phyloP scores from a whole-genome alignment of 53 echinoderm and acorn worm species.

The Luidia sarsii region DNA sequence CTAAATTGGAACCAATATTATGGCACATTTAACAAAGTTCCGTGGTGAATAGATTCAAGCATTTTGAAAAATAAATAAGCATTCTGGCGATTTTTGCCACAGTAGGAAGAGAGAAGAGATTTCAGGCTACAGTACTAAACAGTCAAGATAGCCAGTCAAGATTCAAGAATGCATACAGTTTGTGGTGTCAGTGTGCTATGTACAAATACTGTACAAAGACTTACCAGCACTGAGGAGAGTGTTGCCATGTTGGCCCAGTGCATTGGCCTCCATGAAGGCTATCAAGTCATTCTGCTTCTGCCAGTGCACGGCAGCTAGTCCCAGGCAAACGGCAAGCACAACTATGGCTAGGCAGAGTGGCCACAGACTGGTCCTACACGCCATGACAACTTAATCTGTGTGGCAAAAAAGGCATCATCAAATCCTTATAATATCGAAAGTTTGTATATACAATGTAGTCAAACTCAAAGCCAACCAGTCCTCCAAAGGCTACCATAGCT shows the following conservation, averaged over 20 bases:
- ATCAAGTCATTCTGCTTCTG: conserved; percentile 34
- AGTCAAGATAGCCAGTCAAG: no score
- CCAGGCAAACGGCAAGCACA: not conserved
- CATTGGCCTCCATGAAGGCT: conserved; percentile 4
- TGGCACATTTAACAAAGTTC: no score
- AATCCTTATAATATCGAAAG: no score
- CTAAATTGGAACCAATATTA: no score
- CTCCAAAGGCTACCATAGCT: no score
- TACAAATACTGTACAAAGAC: not conserved
- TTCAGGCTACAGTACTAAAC: no score
- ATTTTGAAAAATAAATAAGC: no score
- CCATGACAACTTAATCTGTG: conserved; percentile 1
- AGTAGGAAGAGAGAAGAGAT: no score
- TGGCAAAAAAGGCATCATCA: not conserved
- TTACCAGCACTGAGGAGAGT: conserved; percentile 21
- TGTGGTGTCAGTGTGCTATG: conserved; percentile 13
- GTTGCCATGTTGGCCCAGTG: not conserved
- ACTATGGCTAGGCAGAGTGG: not conserved
- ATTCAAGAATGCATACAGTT: conserved; percentile 29
- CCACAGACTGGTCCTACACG: conserved; percentile 15
- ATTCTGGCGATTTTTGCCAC: no score
- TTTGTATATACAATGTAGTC: no score
- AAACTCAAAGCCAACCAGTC: no score
- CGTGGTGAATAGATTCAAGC: no score
- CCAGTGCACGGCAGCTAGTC: conserved; percentile 27